phyloP scores from a whole-genome alignment of 2,888 invertebrate genomes.

The Vandiemenella viatica region DNA sequence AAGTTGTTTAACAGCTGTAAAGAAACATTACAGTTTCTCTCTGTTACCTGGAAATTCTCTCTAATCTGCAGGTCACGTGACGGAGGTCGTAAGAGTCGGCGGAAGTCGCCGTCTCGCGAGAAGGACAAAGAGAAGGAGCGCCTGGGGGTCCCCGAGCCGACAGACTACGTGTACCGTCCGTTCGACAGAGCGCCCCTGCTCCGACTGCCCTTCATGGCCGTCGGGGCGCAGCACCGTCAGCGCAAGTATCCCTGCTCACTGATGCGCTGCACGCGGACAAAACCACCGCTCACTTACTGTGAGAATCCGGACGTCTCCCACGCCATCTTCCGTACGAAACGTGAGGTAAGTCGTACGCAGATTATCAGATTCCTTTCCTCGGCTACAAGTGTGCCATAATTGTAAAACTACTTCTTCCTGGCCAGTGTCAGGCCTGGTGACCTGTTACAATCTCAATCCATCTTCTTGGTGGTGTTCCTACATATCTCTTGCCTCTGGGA shows the following conservation, averaged over 20 bases:
- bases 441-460: too few species aligned
- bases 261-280: conserved; percentile 9
- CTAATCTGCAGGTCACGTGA: too few species aligned
- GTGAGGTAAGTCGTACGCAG: too few species aligned
- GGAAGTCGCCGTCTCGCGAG: conserved; percentile 1
- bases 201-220: conserved; percentile 7
- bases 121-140: conserved; percentile 5
- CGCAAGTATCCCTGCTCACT: conserved; percentile 7
- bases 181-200: conserved; percentile 9
- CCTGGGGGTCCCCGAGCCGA: conserved; percentile 1
- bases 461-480: too few species aligned
- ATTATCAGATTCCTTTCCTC: too few species aligned
- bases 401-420: too few species aligned
- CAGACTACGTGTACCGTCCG: conserved; percentile 8
- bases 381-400: too few species aligned
- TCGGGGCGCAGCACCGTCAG: conserved; percentile 3
- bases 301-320: conserved; percentile 6
- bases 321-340: conserved; percentile 4
- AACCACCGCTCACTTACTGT: conserved; percentile 9
- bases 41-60: too few species aligned
- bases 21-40: too few species aligned
- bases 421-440: too few species aligned
- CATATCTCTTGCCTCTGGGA: too few species aligned
- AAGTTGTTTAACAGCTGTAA: too few species aligned
- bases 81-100: not conserved